These are phyloP conservation scores for Chionodraco myersi DNA, from an alignment of 2,113 vertebrate genomes.

Conservation along the genomic window DNA sequence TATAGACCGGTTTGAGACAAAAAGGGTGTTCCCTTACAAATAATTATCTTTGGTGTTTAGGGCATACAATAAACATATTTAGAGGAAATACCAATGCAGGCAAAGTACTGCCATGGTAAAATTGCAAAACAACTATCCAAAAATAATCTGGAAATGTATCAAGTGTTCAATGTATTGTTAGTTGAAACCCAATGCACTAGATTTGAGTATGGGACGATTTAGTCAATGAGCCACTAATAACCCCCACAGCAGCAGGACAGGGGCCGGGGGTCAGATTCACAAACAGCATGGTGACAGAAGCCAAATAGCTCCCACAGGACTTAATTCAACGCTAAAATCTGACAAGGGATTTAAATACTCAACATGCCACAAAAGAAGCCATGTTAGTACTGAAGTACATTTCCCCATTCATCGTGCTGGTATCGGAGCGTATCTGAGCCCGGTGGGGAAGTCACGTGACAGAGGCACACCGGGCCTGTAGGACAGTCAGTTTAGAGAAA, in stretches of 20 bases:
- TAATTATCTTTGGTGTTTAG: too few relatives aligned
- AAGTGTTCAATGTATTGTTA: not conserved
- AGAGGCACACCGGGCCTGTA: not conserved
- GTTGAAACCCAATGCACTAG: not conserved
- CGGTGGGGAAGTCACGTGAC: not conserved
- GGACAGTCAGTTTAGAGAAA: too few relatives aligned
- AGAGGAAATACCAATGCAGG: too few relatives aligned
- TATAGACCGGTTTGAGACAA: too few relatives aligned
- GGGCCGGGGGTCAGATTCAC: conserved; percentile 34
- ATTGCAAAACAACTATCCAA: too few relatives aligned
- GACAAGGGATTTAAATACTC: conserved; percentile 54
- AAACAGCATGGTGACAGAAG: conserved; percentile 30
- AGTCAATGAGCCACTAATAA: conserved; percentile 3
- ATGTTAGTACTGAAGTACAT: not conserved
- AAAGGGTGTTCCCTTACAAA: too few relatives aligned
- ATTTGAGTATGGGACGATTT: not conserved
- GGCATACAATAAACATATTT: too few relatives aligned
- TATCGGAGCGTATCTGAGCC: not conserved
- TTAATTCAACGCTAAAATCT: conserved; percentile 49
- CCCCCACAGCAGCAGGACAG: conserved; percentile 8
- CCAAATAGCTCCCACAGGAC: conserved; percentile 29
- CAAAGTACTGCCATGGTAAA: too few relatives aligned
- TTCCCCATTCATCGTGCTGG: not conserved
- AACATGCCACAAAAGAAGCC: conserved; percentile 26
- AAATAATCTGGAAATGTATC: too few relatives aligned